Evolutionary conservation across 1,140 invertebrate genomes (phyloP).

Genomic region (Ridgeia piscesae): DNA sequence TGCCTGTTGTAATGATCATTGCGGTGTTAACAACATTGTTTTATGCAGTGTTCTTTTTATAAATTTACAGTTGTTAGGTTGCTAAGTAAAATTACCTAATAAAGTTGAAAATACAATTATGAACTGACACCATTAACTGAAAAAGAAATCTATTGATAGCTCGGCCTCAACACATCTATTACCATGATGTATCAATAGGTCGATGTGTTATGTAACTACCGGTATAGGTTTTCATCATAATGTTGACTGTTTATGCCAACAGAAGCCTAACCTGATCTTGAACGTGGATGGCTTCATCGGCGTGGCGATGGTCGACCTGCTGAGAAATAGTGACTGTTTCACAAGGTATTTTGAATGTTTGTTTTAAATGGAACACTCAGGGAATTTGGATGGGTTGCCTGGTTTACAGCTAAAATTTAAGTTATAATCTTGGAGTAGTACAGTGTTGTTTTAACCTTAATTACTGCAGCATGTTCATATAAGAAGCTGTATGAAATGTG

Average conservation of each 20-base stretch:
- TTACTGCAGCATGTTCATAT: no score
- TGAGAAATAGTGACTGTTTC: slow-evolving; percentile 73
- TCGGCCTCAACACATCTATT: background rate
- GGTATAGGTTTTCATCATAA: background rate
- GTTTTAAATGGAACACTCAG: slow-evolving; percentile 2
- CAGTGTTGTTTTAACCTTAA: no score
- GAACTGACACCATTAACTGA: no score
- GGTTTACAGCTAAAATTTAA: no score
- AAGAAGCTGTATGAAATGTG: background rate
- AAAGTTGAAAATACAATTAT: no score
- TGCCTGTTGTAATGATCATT: background rate
- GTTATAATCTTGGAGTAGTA: no score
- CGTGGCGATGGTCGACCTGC: slow-evolving; percentile 93
- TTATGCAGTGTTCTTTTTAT: no score
- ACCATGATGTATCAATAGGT: background rate
- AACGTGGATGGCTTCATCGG: slow-evolving; percentile 99
- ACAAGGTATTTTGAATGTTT: slow-evolving; percentile 62
- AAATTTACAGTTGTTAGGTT: no score
- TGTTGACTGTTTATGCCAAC: slow-evolving; percentile 31
- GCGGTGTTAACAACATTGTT: no score
- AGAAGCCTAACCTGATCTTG: slow-evolving; percentile 97
- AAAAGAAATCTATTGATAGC: no score
- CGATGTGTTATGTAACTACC: background rate
- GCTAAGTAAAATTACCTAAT: no score
- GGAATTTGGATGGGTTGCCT: no score